A percentile compares a stretch with the other conserved stretches of the same genome.
phyloP scores from a whole-genome alignment of 2,113 vertebrate genomes.

The Syngnathus scovelli region DNA sequence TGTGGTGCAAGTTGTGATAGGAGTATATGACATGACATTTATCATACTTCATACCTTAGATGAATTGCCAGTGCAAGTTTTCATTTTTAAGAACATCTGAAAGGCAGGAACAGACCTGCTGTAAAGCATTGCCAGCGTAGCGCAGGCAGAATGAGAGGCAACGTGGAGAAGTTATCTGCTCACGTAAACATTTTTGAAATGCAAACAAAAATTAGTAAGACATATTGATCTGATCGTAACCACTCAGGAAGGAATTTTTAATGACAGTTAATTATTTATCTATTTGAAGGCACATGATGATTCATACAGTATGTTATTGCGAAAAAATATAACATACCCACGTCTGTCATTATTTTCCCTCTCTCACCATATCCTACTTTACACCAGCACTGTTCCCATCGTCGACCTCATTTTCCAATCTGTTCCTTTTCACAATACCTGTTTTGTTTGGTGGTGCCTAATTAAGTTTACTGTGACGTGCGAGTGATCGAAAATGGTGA shows the following conservation, averaged over 20 bases:
- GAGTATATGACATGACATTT: too few relatives aligned
- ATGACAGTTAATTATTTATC: not conserved
- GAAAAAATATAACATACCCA: not conserved
- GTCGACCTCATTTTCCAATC: slow-evolving; percentile 1
- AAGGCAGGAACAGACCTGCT: too few relatives aligned
- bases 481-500: slow-evolving; percentile 31
- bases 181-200: too few relatives aligned
- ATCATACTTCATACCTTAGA: too few relatives aligned
- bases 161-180: too few relatives aligned
- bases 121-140: too few relatives aligned
- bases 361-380: not conserved
- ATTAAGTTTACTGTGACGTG: slow-evolving; percentile 57
- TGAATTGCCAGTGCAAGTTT: too few relatives aligned
- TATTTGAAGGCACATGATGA: not conserved
- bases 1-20: too few relatives aligned
- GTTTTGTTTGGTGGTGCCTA: slow-evolving; percentile 46
- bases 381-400: slow-evolving; percentile 5
- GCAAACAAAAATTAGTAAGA: too few relatives aligned
- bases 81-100: too few relatives aligned
- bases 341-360: slow-evolving; percentile 7
- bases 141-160: too few relatives aligned
- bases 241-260: not conserved
- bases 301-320: not conserved
- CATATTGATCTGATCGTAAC: too few relatives aligned
- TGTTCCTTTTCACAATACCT: slow-evolving; percentile 36